Base-by-base conservation (phyloP, 1,140 invertebrate genomes). In the Papilio glaucus region DNA sequence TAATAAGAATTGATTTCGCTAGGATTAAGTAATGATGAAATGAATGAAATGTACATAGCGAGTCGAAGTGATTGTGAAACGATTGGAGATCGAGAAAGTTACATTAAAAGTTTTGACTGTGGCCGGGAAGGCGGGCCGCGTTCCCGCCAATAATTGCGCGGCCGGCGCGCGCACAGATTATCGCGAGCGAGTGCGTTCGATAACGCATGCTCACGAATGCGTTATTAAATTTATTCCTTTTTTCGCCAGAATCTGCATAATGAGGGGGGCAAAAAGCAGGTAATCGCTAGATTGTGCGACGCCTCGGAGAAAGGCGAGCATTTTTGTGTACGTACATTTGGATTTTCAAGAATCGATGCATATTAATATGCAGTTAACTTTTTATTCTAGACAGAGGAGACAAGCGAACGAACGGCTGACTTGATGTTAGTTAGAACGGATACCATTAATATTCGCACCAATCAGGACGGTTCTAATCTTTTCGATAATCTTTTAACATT, bases 161-260 rank as follows among this genome's bases (percentile, higher is more conserved):
- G 77, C 69, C 84, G 72, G 83, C 87, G 85, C 81, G 81, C 83
- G 84, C 81, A 82, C 88, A 90, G 90, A 92, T 92, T 90, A 91
- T 92, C 90, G 90, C 86, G 85, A 85, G 84, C 87, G 87, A 90
- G 88, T 92, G 90, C 88, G 88, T 89, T 85, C 88, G 90, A 92
- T 92, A 92, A 90, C 84, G 85, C 88, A 85, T 87, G 85, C 83
- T 82, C 88, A 90, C 87, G 88, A 88, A 91, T 82, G 89, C 85
- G 82, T 92, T 89, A 92, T 92, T 92, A 92, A 92, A 90, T 91
- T 86, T 89, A 91, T 91, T 90, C 85, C 85, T 89, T 92, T 57
- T 91, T 92, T 92, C 85, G 83, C 81, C 85, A 77, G 84, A 90
- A 90, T 92, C 88, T 92, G 85, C 90, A 90, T 92, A 90, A 90